Percentiles rank a stretch among this genome's conserved stretches.
These are phyloP conservation scores for Drosophila paramelanica DNA, from an alignment of 2,888 invertebrate species.

Conservation along the genomic window DNA sequence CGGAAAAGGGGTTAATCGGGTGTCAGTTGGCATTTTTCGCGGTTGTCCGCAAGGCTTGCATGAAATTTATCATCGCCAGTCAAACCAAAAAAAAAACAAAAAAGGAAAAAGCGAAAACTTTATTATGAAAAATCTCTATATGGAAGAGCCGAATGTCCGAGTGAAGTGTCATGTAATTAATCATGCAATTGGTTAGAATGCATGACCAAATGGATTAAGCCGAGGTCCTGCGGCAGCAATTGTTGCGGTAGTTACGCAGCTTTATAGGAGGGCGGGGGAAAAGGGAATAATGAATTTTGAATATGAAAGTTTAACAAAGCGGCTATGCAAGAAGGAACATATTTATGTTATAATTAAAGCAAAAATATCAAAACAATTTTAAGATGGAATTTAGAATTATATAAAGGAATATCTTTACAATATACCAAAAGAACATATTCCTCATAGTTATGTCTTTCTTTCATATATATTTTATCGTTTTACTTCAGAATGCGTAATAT, in stretches of 20 bases:
- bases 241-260: conserved; percentile 44
- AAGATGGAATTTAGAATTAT: too few species aligned
- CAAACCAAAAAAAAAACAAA: neutral
- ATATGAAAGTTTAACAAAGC: conserved; percentile 3
- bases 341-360: too few species aligned
- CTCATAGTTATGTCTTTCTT: too few species aligned
- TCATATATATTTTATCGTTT: too few species aligned
- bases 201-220: conserved; percentile 68
- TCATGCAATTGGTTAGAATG: conserved; percentile 68
- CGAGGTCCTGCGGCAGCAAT: conserved; percentile 53
- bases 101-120: conserved; percentile 17
- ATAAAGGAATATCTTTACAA: too few species aligned
- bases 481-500: too few species aligned
- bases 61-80: conserved; percentile 37
- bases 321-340: neutral
- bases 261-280: neutral
- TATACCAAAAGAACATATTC: too few species aligned
- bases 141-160: conserved; percentile 36
- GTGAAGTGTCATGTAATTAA: conserved; percentile 55
- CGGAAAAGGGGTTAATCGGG: conserved; percentile 63
- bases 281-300: conserved; percentile 24
- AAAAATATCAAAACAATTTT: too few species aligned
- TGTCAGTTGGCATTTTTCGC: conserved; percentile 54
- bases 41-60: conserved; percentile 67
- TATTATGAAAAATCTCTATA: conserved; percentile 36